These are phyloP conservation scores for Vulpes ferrilata DNA, from an alignment of 2,113 vertebrate species.

Conservation along the genomic window DNA sequence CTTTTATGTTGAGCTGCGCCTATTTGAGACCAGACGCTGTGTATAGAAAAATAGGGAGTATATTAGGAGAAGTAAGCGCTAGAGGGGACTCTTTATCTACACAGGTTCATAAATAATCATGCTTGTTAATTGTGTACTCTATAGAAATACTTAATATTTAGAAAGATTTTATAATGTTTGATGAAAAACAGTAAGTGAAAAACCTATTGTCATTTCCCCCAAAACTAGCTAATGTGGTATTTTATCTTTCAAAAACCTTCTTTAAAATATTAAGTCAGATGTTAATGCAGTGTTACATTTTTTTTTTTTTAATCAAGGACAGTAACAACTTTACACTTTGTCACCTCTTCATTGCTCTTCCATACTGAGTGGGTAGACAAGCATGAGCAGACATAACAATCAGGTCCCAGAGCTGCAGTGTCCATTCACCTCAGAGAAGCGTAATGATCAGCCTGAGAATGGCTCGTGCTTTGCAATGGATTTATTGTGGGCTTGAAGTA, in stretches of 20 bases:
- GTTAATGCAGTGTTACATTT: background rate
- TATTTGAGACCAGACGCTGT: background rate
- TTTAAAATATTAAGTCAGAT: background rate
- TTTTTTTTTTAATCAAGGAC: background rate
- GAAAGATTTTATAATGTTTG: background rate
- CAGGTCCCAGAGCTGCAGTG: background rate
- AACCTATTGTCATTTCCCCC: slow-evolving; percentile 7
- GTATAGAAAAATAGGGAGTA: background rate
- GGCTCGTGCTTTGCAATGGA: background rate
- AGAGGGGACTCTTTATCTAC: background rate
- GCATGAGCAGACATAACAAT: background rate
- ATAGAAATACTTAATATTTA: background rate
- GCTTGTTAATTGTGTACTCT: background rate
- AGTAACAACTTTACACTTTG: background rate
- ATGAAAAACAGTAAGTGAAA: slow-evolving; percentile 1
- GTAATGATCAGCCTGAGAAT: background rate
- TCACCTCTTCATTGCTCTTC: background rate
- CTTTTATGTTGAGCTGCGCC: background rate
- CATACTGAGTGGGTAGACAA: background rate
- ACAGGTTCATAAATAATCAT: background rate
- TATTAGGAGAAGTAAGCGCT: background rate
- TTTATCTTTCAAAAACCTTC: slow-evolving; percentile 25
- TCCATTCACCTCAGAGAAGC: background rate
- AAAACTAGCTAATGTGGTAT: background rate
- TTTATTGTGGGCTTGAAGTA: background rate